A percentile compares a stretch with the other conserved stretches of the same genome.
Evolutionary conservation across 2,797 vertebrate species (phyloP).

Genomic region (Euthynnus affinis): DNA sequence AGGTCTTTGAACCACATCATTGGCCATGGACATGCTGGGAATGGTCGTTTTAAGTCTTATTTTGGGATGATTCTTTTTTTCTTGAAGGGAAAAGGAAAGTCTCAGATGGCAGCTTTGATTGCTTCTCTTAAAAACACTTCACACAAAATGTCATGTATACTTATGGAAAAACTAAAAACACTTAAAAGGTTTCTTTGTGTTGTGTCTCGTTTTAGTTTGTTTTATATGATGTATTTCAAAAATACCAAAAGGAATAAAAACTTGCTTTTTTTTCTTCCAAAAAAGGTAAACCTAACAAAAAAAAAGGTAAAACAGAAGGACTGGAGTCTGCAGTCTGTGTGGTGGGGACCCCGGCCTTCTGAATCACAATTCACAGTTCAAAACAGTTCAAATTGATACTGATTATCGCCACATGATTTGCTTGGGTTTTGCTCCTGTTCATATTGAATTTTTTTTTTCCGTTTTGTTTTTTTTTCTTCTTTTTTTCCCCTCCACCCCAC

Average conservation of each 20-base stretch:
- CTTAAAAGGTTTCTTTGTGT: slow-evolving; percentile 77
- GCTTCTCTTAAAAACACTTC: slow-evolving; percentile 89
- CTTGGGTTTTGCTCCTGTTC: slow-evolving; percentile 81
- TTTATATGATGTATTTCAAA: slow-evolving; percentile 60
- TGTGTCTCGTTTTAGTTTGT: slow-evolving; percentile 67
- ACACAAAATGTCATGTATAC: slow-evolving; percentile 85
- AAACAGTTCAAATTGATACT: slow-evolving; percentile 81
- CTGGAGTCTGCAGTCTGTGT: slow-evolving; percentile 74
- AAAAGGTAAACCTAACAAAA: slow-evolving; percentile 47
- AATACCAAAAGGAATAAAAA: slow-evolving; percentile 60
- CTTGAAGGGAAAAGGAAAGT: slow-evolving; percentile 72
- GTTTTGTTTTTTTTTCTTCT: slow-evolving; percentile 45
- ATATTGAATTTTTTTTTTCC: slow-evolving; percentile 51
- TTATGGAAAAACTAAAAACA: slow-evolving; percentile 76
- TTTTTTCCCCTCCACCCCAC: slow-evolving; percentile 14
- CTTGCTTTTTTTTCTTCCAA: not conserved
- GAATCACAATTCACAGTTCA: slow-evolving; percentile 83
- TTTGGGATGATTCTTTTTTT: slow-evolving; percentile 72
- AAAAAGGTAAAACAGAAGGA: slow-evolving; percentile 66
- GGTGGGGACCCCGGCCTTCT: slow-evolving; percentile 68
- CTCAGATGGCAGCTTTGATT: slow-evolving; percentile 89
- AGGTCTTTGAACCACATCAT: slow-evolving; percentile 81
- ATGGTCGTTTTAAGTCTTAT: slow-evolving; percentile 78
- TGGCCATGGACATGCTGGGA: slow-evolving; percentile 83
- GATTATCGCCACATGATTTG: slow-evolving; percentile 90